Base-by-base conservation (phyloP, 2,113 vertebrate genomes). In the Ophiodon elongatus region DNA sequence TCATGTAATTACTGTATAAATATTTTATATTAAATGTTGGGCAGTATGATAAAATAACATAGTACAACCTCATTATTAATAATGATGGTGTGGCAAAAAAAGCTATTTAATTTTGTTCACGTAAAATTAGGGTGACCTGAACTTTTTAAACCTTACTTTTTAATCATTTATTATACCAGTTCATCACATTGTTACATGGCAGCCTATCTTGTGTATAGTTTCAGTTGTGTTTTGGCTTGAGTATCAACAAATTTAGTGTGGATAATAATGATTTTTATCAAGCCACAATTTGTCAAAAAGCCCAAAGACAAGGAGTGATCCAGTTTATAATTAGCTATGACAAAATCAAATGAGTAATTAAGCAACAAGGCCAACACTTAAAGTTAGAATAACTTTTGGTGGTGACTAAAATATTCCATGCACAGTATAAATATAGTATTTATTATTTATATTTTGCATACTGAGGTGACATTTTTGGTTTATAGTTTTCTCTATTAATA, bases 1-100 rank as follows among this genome's bases (percentile, higher is more conserved):
- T 69, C 25, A 47, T 76, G 57, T 80, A 72, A 67, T 74, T 73
- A 69, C 13, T 72, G 5, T 13, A 62, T 43, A 37, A 60, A 56
- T 35, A 62, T 33, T 15, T 10, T 21, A 52, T 39, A 79, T 54
- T 43, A 37, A 65, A 17, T n/a, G 15, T 43, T 54, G 35, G 41
- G 33, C 31, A 56, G 14, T 13, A 4, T 23, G 9, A 69, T 66
- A 6, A 83, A 80, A 82, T 45, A 33, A 47, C 4, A 62, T 47
- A n/a, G 27, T 76, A 31, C 9, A 67, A 45, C 8, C 4, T 64
- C 4, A 52, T 72, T 68, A 73, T 56, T 63, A 63, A 54, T 35
- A 43, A 50, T 37, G 11, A 80, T 2, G 31, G 4, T 56, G 21
- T 17, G 23, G 1, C 25, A 17, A 17, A 43, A 78, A 19, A 25